These are phyloP conservation scores for Fistularia tabacaria DNA, from an alignment of 2,797 vertebrate genomes.

Conservation along the genomic window DNA sequence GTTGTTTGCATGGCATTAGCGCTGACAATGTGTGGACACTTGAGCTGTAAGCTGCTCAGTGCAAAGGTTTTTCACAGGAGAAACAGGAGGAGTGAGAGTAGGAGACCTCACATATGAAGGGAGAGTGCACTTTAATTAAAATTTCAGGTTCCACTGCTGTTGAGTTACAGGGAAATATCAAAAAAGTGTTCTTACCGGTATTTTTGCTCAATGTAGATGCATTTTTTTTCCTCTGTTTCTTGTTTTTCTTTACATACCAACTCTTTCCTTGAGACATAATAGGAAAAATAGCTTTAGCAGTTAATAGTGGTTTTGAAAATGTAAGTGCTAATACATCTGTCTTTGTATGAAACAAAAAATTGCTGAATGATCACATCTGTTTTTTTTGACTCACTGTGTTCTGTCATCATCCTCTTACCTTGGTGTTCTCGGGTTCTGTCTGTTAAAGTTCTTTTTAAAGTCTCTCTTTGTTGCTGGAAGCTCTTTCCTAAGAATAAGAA, in stretches of 20 bases:
- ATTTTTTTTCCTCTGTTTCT: constrained; percentile 89
- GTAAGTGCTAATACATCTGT: background rate
- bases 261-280: constrained; percentile 80
- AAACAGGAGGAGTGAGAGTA: background rate
- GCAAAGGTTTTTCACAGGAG: background rate
- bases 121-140: too few species aligned
- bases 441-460: constrained; percentile 92
- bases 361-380: too few species aligned
- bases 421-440: constrained; percentile 85
- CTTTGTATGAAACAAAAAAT: too few species aligned
- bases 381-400: background rate
- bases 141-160: background rate
- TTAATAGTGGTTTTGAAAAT: background rate
- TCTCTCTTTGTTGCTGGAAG: constrained; percentile 97
- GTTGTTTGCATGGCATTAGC: constrained; percentile 15
- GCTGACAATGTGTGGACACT: constrained; percentile 25
- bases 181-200: constrained; percentile 73
- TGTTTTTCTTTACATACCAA: constrained; percentile 92
- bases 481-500: constrained; percentile 82
- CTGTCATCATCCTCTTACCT: constrained; percentile 52
- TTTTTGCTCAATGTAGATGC: constrained; percentile 82
- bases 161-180: background rate
- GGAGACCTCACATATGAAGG: too few species aligned
- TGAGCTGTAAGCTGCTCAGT: constrained; percentile 11
- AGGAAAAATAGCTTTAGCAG: constrained; percentile 4